phyloP scores from a whole-genome alignment of 1,140 invertebrate species.

The Semibalanus balanoides region DNA sequence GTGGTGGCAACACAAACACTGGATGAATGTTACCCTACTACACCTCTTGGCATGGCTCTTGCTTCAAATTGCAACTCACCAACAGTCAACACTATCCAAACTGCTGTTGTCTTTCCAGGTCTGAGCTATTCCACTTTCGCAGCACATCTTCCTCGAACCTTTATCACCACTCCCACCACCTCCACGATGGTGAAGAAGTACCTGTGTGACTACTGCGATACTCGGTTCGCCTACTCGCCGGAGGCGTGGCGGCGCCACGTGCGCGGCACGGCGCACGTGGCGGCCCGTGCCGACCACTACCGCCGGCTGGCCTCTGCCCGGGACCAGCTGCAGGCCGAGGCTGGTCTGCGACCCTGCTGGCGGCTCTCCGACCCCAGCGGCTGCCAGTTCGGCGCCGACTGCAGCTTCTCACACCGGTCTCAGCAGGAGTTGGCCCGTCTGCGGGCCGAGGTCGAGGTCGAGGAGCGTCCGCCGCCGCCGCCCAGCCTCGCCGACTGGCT shows the following conservation, averaged over 20 bases:
- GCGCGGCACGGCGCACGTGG: not conserved
- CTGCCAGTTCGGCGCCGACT: not conserved
- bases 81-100: no score
- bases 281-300: not conserved
- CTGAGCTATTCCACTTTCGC: no score
- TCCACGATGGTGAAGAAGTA: slow-evolving; percentile 4
- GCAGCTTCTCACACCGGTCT: not conserved
- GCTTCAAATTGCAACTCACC: no score
- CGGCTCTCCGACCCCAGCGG: not conserved
- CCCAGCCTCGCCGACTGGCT: not conserved
- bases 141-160: no score
- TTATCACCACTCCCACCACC: no score
- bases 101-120: no score
- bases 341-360: not conserved
- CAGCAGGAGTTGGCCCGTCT: not conserved
- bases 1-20: no score
- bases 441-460: not conserved
- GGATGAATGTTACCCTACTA: no score
- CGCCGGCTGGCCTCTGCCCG: not conserved
- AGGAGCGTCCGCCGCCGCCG: not conserved
- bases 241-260: not conserved
- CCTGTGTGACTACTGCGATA: slow-evolving; percentile 2
- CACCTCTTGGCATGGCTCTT: no score
- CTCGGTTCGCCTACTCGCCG: not conserved
- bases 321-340: not conserved